These are phyloP conservation scores for Octomys mimax DNA, from an alignment of 2,797 vertebrate species.

Conservation along the genomic window DNA sequence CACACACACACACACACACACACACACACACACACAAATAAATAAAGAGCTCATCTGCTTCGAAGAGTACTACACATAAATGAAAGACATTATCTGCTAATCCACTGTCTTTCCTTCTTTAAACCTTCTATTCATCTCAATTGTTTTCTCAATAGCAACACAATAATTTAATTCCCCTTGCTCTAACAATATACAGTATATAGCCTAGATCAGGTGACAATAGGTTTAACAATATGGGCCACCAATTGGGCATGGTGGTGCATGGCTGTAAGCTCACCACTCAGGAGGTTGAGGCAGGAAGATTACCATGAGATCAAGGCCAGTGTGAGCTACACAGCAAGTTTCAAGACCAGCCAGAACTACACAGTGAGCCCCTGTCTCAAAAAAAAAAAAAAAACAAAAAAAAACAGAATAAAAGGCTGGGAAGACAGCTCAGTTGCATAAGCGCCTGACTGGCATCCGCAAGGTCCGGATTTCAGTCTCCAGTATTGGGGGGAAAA, in stretches of 20 bases:
- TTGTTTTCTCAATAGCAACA: neutral
- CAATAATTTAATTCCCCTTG: neutral
- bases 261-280: neutral
- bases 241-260: neutral
- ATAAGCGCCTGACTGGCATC: no score
- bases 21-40: no score
- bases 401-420: neutral
- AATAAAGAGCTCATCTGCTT: neutral
- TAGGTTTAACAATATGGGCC: neutral
- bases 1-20: no score
- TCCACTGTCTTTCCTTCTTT: slow-evolving; percentile 17
- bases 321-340: neutral
- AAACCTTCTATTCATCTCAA: slow-evolving; percentile 25
- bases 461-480: no score
- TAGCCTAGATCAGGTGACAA: neutral
- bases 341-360: neutral
- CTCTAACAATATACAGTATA: neutral
- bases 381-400: neutral
- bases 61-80: neutral
- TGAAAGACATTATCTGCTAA: slow-evolving; percentile 1
- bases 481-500: no score
- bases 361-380: neutral
- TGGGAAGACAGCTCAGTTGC: no score
- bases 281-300: neutral
- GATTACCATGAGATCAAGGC: neutral